Evolutionary conservation across 2,888 invertebrate species (phyloP).

Genomic region (Conomelus anceps): DNA sequence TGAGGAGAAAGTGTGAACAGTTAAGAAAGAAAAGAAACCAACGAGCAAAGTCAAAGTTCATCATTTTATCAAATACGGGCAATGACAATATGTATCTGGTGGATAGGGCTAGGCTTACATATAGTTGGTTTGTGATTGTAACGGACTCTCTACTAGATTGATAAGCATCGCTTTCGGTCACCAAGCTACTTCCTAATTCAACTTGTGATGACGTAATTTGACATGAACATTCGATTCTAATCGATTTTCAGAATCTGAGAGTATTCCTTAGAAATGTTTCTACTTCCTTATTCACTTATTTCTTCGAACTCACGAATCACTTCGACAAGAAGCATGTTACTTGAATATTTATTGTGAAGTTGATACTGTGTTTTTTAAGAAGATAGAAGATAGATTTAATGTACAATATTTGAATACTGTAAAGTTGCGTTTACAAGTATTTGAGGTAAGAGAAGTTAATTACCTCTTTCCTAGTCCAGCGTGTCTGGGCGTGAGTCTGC

Average conservation of each 20-base stretch:
- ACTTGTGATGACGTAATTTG: not conserved
- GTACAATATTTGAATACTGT: no score
- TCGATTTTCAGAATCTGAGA: not conserved
- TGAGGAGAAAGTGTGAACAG: not conserved
- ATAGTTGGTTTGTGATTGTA: not conserved
- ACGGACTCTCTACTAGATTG: not conserved
- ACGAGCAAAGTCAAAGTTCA: not conserved
- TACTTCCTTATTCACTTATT: no score
- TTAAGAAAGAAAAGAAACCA: not conserved
- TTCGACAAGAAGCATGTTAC: no score
- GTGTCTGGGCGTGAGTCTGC: no score
- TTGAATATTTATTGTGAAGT: no score
- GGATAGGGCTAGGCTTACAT: not conserved
- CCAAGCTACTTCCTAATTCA: not conserved
- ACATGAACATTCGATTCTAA: not conserved
- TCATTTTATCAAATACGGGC: not conserved
- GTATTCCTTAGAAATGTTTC: no score
- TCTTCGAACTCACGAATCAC: no score
- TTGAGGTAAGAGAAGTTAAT: no score
- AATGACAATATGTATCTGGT: not conserved
- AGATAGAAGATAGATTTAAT: no score
- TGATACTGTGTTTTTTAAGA: no score
- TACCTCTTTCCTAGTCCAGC: no score
- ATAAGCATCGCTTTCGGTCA: not conserved
- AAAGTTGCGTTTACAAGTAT: no score